These are phyloP conservation scores for Megalops atlanticus DNA, from an alignment of 2,113 vertebrate species.

Conservation along the genomic window DNA sequence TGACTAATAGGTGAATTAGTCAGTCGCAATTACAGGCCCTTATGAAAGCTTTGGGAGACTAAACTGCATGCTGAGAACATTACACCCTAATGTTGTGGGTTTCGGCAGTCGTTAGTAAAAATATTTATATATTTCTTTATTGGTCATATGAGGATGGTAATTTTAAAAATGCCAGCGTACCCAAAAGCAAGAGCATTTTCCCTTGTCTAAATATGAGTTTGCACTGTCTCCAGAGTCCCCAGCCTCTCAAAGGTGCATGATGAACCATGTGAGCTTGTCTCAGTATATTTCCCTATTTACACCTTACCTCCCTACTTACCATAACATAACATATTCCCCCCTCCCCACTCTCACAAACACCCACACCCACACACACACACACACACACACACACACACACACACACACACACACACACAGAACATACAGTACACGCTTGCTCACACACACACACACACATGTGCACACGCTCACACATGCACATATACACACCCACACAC, in stretches of 20 bases:
- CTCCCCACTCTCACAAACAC: too few species aligned
- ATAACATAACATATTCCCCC: too few species aligned
- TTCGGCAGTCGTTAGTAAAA: constrained; percentile 66
- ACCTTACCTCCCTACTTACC: constrained; percentile 28
- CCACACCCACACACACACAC: too few species aligned
- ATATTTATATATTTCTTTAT: constrained; percentile 75
- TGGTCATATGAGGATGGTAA: constrained; percentile 79
- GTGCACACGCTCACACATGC: too few species aligned
- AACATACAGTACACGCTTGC: too few species aligned
- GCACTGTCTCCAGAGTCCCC: constrained; percentile 62
- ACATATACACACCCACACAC: too few species aligned
- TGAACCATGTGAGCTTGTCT: too few species aligned
- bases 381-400: too few species aligned
- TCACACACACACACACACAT: too few species aligned
- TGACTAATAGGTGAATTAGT: constrained; percentile 83
- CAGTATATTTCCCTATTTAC: constrained; percentile 40
- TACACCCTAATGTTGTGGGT: constrained; percentile 72
- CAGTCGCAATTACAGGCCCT: constrained; percentile 71
- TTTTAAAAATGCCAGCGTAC: constrained; percentile 73
- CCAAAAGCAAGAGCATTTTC: constrained; percentile 64
- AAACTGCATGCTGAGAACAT: constrained; percentile 70
- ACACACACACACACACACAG: too few species aligned
- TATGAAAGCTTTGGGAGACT: constrained; percentile 69
- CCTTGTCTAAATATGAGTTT: constrained; percentile 70
- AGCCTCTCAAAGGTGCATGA: too few species aligned